These are phyloP conservation scores for Stegastes partitus DNA, from an alignment of 2,113 vertebrate species.

Conservation along the genomic window DNA sequence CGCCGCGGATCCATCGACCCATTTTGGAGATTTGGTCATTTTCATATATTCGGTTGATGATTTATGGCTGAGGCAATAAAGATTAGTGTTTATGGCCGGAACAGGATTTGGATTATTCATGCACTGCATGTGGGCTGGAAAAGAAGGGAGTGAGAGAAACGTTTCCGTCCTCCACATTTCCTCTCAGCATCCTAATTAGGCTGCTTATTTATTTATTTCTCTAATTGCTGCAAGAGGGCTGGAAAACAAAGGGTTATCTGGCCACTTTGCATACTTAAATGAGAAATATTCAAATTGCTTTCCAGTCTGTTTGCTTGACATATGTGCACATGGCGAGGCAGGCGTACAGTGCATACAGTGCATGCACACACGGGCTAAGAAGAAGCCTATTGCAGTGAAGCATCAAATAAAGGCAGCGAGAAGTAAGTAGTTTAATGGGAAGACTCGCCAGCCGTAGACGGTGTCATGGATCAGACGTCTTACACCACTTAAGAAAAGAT, in stretches of 20 bases:
- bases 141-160: slow-evolving; percentile 29
- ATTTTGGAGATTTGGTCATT: slow-evolving; percentile 52
- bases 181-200: slow-evolving; percentile 60
- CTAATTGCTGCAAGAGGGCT: slow-evolving; percentile 67
- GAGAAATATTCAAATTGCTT: slow-evolving; percentile 74
- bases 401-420: slow-evolving; percentile 58
- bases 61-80: slow-evolving; percentile 55
- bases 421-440: slow-evolving; percentile 31
- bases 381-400: slow-evolving; percentile 48
- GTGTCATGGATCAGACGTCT: slow-evolving; percentile 30
- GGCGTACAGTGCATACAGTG: neutral
- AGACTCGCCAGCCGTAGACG: slow-evolving; percentile 34
- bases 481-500: slow-evolving; percentile 2
- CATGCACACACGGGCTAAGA: slow-evolving; percentile 15
- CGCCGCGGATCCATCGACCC: slow-evolving; percentile 35
- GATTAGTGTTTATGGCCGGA: slow-evolving; percentile 49
- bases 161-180: slow-evolving; percentile 51
- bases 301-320: slow-evolving; percentile 33
- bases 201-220: slow-evolving; percentile 71
- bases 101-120: slow-evolving; percentile 69
- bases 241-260: slow-evolving; percentile 59
- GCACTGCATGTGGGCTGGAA: slow-evolving; percentile 39
- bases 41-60: slow-evolving; percentile 47
- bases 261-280: slow-evolving; percentile 73
- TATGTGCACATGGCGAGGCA: slow-evolving; percentile 19